Evolutionary conservation across 30 jellyfish, hydroid and myxozoan species (phyloP).

Genomic region (Aurelia sp.): DNA sequence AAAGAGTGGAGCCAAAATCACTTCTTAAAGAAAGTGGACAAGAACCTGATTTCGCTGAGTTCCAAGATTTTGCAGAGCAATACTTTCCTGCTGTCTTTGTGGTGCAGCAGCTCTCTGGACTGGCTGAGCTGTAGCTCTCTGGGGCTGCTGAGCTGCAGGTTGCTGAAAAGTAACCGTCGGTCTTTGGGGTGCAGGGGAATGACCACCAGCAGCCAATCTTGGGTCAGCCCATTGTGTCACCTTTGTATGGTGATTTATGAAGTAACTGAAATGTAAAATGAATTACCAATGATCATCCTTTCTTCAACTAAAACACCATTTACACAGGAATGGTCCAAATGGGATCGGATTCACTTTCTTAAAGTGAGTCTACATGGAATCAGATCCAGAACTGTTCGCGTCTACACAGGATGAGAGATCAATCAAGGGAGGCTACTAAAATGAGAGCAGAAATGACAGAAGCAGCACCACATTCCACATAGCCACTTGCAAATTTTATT

Average conservation of each 20-base stretch:
- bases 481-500: no score
- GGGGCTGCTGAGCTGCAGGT: neutral
- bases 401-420: no score
- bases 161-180: neutral
- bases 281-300: neutral
- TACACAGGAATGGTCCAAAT: no score
- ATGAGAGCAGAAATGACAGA: no score
- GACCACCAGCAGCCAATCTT: neutral
- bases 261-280: constrained; percentile 23
- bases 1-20: no score
- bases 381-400: no score
- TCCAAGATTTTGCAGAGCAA: constrained; percentile 51
- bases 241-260: constrained; percentile 37
- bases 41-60: constrained; percentile 43
- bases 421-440: no score
- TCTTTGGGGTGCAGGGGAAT: constrained; percentile 11
- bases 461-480: no score
- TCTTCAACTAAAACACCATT: no score
- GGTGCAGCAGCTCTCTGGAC: constrained; percentile 11
- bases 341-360: no score
- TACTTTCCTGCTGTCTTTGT: constrained; percentile 51
- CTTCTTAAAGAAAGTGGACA: neutral
- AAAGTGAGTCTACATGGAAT: no score
- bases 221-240: constrained; percentile 77
- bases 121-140: constrained; percentile 43